Evolutionary conservation across 23 tunicate species (phyloP), one percentile per base, ranked within the genome.

Genomic region (Ciona savignyi): DNA sequence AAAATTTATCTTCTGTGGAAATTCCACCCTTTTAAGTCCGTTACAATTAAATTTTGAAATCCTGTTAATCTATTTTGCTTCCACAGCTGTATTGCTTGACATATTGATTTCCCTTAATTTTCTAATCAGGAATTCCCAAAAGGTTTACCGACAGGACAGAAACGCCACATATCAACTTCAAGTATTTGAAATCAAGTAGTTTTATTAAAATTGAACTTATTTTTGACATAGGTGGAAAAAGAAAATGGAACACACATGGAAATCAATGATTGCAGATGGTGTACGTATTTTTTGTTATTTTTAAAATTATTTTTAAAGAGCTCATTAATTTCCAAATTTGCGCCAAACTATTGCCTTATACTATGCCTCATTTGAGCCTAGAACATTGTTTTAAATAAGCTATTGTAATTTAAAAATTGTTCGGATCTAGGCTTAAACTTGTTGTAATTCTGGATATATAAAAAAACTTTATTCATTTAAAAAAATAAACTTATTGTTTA

Each of bases 181-280:
- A 11, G 20, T 11, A 49, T 15, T 49, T 49, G 20, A 49, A 15
- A 49, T 49, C 15, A 11, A 11, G 61, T 49, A 20, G 19, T 49
- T 49, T 20, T 11, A 49, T 61, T 6, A 73, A 60, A 62, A 60
- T 29, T 15, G 19, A 25, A 23, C 15, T 27, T 24, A 25, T 42
- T 74, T 69, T 62, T 19, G 33, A 22, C 70, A 1, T 77, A 83
- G 93, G 72, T 75, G 76, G 61, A 80, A 75, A 67, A 95, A 95
- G 86, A 95, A 95, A 65, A 20, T 95, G 65, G 99, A 95, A 61
- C 99, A 95, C 78, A 77, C 88, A 2, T 88, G 80, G 70, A 95
- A 95, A 65, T 78, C 99, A 22, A 62, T 88, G 90, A 67, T 88
- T 23, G 66, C 95, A 23, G 99, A 95, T 74, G 96, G 97, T 72